These are phyloP conservation scores for Schizopygopsis pylzovi DNA, from an alignment of 2,797 vertebrate genomes.

Conservation along the genomic window DNA sequence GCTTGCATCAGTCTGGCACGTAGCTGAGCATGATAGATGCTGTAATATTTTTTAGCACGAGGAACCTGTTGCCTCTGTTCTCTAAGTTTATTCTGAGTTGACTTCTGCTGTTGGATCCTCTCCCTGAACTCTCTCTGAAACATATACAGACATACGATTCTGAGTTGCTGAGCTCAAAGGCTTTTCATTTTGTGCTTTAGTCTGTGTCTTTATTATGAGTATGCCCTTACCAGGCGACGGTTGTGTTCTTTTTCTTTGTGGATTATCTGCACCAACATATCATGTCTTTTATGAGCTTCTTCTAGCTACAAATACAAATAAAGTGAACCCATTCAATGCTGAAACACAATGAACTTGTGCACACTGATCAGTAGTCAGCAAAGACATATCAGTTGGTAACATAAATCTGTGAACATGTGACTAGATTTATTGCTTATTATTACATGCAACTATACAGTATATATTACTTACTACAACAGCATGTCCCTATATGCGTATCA, in stretches of 20 bases:
- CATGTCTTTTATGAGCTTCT: conserved; percentile 87
- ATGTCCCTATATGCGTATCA: not conserved
- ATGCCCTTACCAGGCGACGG: conserved; percentile 85
- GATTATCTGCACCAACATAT: conserved; percentile 84
- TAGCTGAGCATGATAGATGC: conserved; percentile 88
- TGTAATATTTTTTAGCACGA: conserved; percentile 88
- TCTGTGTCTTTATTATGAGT: not conserved
- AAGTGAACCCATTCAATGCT: conserved; percentile 10
- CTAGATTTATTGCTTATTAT: not conserved
- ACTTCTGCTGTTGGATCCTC: conserved; percentile 83
- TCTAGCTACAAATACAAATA: conserved; percentile 78
- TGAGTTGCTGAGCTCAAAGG: not conserved
- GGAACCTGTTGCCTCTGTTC: conserved; percentile 88
- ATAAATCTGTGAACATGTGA: not conserved
- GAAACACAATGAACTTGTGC: not conserved
- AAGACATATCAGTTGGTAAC: not conserved
- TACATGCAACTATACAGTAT: not conserved
- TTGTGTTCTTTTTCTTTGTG: conserved; percentile 88
- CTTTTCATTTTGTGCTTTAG: not conserved
- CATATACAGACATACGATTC: not conserved
- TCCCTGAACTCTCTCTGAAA: conserved; percentile 84
- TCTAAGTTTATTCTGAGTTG: conserved; percentile 82
- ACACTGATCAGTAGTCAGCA: not conserved
- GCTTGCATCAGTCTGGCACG: conserved; percentile 86
- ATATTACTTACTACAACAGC: not conserved